A percentile compares a stretch with the other conserved stretches of the same genome.
phyloP scores from a whole-genome alignment of 2,888 invertebrate genomes.

The Crematogaster levior region DNA sequence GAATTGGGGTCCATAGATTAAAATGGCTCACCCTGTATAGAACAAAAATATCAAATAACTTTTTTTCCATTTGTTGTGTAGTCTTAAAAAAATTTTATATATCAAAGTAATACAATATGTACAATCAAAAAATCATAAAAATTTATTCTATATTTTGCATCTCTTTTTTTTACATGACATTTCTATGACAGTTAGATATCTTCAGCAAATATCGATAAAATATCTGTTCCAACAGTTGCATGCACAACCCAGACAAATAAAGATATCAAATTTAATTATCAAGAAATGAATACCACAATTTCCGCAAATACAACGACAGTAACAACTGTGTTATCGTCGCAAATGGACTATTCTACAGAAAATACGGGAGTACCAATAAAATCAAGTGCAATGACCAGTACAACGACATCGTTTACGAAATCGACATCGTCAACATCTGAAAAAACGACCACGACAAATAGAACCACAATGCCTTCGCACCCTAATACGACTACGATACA shows the following conservation, averaged over 20 bases:
- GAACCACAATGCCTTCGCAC: too few species aligned
- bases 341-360: background rate
- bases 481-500: too few species aligned
- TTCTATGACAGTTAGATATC: background rate
- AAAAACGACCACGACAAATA: too few species aligned
- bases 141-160: background rate
- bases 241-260: background rate
- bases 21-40: too few species aligned
- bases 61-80: background rate
- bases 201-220: conserved; percentile 4
- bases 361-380: background rate
- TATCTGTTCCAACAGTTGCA: background rate
- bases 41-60: background rate
- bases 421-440: too few species aligned
- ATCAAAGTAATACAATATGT: background rate
- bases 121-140: background rate
- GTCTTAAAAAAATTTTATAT: background rate
- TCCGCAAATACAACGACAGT: background rate
- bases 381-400: background rate
- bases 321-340: too few species aligned
- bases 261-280: background rate
- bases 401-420: background rate
- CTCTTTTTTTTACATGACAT: background rate
- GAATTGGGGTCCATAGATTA: too few species aligned
- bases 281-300: background rate